These are phyloP conservation scores for Antheraea assamensis DNA, from an alignment of 2,888 invertebrate genomes.

Conservation along the genomic window DNA sequence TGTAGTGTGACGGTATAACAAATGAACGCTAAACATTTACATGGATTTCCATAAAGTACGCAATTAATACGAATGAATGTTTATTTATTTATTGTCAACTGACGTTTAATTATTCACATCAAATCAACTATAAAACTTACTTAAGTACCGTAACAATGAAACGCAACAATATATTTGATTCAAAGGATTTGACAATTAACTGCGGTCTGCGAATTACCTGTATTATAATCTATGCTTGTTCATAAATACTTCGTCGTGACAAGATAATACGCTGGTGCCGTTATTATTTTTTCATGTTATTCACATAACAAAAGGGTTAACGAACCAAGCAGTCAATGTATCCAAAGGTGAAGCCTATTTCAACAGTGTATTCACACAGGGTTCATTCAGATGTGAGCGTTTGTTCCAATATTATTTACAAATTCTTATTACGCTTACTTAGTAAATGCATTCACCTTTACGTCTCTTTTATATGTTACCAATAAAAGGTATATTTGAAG, in stretches of 20 bases:
- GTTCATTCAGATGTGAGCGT: slow-evolving; percentile 8
- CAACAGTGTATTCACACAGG: slow-evolving; percentile 8
- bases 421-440: neutral
- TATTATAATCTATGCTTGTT: neutral
- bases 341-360: slow-evolving; percentile 7
- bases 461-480: neutral
- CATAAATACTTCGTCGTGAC: neutral
- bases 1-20: no score
- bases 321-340: slow-evolving; percentile 19
- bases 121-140: neutral
- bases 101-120: neutral
- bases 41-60: neutral
- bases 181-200: neutral
- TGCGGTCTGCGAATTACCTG: neutral
- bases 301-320: slow-evolving; percentile 22
- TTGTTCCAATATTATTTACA: neutral
- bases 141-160: neutral
- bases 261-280: neutral
- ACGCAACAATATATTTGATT: neutral
- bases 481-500: neutral
- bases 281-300: slow-evolving; percentile 17
- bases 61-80: neutral
- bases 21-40: neutral
- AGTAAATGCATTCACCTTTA: neutral
- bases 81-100: neutral